Base-by-base conservation (phyloP, 2,888 invertebrate species). In the Macropis europaea region DNA sequence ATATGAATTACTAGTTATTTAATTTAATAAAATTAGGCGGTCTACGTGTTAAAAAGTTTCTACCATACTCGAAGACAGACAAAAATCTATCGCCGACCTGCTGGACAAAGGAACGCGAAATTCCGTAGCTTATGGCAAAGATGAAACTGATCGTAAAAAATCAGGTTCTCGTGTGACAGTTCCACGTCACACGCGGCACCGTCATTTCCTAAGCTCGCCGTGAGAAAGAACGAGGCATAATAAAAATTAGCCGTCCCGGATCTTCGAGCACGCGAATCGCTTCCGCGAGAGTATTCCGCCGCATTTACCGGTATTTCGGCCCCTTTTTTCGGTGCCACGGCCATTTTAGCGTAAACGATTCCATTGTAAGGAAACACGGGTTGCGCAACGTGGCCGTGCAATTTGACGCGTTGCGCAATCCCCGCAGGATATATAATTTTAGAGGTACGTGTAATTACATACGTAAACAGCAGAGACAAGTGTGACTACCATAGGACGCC, bases 211-310 rank as follows among this genome's bases (percentile, higher is more conserved):
- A 64, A 59, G 38, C 22, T 28, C 32, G 32, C 57, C 61, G 72
- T 71, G 72, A 74, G 73, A 73, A 73, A 59, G 32, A 22, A 19
- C 52, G 24, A 22, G 4, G 56, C 2, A 43, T 17, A 45, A 70
- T 42, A 64, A 71, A 72, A 73, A 59, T 72, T 57, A 42, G n/a
- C 30, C 59, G 43, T 72, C 62, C 67, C 53, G 71, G 57, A 70
- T 66, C 66, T 64, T 53, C 61, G 48, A 38, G 28, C 52, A 45
- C 40, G 62, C 57, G 47, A 54, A 62, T 74, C 36, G 50, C 72
- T 74, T 74, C 72, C 72, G 72, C 45, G 64, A 62, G 64, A 62
- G 45, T 50, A 32, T 71, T 50, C 36, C 61, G 38, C 60, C 7
- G 30, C 30, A n/a, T n/a, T n/a, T 30, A 30, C 30, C 30, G 30